phyloP scores from a whole-genome alignment of 35 echinoderm and acorn worm genomes.

The Patiria miniata region DNA sequence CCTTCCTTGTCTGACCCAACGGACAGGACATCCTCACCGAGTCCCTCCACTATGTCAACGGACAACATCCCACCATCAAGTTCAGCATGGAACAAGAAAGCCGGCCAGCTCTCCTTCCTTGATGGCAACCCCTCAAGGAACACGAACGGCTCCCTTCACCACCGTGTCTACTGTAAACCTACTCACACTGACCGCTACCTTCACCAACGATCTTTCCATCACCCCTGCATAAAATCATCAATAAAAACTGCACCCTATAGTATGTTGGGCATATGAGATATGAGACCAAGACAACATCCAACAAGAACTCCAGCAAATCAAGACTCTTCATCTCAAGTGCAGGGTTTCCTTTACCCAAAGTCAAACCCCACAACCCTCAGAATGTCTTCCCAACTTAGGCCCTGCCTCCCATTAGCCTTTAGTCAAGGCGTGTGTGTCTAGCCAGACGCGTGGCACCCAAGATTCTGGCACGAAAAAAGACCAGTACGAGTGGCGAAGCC shows the following conservation, averaged over 20 bases:
- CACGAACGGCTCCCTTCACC: background rate
- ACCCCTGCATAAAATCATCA: background rate
- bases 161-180: conserved; percentile 19
- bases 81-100: background rate
- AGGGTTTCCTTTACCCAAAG: background rate
- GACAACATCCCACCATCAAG: background rate
- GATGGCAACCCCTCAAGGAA: background rate
- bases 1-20: no score
- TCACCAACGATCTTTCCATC: conserved; percentile 6
- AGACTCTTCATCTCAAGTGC: background rate
- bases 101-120: background rate
- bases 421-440: no score
- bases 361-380: no score
- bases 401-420: no score
- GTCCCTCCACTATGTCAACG: background rate
- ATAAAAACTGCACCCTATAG: background rate
- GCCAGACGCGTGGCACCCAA: no score
- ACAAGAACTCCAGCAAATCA: conserved; percentile 9
- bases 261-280: background rate
- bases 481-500: no score
- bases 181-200: conserved; percentile 21
- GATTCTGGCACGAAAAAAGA: no score
- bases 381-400: conserved; percentile 18
- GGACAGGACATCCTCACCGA: background rate
- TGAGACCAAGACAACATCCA: conserved; percentile 13